Percentiles rank a stretch among this genome's conserved stretches.
Conservation (phyloP, 2,797 vertebrate genomes). For the Brachyrhaphis roseni region DNA sequence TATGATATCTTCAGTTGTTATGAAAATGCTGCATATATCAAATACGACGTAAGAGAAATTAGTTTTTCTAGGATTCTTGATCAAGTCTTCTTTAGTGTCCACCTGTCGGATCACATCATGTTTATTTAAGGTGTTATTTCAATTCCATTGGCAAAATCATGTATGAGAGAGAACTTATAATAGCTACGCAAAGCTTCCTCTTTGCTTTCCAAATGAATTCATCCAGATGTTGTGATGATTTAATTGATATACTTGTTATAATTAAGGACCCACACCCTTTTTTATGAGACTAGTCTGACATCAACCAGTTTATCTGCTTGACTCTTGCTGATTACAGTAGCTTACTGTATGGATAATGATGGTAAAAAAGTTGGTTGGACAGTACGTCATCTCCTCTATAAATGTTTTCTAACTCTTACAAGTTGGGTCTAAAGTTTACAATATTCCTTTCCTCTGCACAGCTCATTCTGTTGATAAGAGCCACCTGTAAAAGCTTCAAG, state of each 20-base stretch:
- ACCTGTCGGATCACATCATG: not conserved
- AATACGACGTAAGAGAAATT: too few species aligned
- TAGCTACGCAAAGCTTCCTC: not conserved
- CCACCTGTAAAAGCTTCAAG: not conserved
- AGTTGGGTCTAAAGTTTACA: not conserved
- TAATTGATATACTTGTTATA: not conserved
- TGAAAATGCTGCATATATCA: too few species aligned
- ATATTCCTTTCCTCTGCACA: not conserved
- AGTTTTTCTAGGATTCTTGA: not conserved
- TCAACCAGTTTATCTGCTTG: not conserved
- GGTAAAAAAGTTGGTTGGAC: not conserved
- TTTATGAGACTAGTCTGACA: not conserved
- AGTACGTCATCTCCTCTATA: not conserved
- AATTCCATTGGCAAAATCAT: not conserved
- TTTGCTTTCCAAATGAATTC: not conserved
- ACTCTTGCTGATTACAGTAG: not conserved
- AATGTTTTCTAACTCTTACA: not conserved
- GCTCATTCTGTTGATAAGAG: not conserved
- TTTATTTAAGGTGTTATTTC: not conserved
- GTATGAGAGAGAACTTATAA: not conserved
- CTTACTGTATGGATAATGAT: not conserved
- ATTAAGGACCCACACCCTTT: not conserved
- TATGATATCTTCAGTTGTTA: too few species aligned
- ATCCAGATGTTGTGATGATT: not conserved
- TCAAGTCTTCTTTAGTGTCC: not conserved